Conservation (phyloP, 1,140 invertebrate genomes). For the Aphelenchoides fujianensis region DNA sequence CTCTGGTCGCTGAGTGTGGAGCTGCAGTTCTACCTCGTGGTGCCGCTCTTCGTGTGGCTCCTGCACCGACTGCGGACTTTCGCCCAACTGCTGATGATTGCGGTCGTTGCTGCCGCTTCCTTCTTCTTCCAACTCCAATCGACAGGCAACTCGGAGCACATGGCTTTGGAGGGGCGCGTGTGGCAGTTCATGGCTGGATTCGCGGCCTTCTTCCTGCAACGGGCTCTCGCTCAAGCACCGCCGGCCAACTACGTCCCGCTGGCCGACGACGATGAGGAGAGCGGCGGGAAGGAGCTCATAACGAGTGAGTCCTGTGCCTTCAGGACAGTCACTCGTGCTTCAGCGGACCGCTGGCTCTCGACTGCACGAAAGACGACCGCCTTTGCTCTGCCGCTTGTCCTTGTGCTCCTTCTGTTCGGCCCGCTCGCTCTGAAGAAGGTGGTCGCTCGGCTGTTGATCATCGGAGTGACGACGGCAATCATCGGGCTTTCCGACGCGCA, state of each 20-base stretch:
- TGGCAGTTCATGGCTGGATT: not conserved
- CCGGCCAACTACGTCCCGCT: not conserved
- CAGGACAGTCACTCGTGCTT: no score
- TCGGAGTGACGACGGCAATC: not conserved
- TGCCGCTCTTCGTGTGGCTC: slow-evolving; percentile 3
- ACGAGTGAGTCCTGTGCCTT: not conserved
- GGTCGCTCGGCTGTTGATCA: not conserved
- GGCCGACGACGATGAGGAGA: not conserved
- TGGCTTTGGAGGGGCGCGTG: not conserved
- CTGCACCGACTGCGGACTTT: not conserved
- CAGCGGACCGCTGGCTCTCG: not conserved
- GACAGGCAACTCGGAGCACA: not conserved
- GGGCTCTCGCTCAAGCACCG: not conserved
- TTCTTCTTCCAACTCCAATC: not conserved
- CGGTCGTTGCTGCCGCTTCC: not conserved
- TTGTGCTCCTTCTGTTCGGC: not conserved
- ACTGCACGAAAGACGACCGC: not conserved
- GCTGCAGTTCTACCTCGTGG: slow-evolving; percentile 25
- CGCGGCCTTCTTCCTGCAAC: not conserved
- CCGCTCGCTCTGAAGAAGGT: no score
- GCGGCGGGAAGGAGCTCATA: not conserved
- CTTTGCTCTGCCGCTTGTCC: not conserved
- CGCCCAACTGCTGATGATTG: not conserved
- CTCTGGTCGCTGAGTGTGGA: slow-evolving; percentile 13
- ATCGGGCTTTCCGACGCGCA: no score